These are phyloP conservation scores for Cyprinodon diabolis DNA, from an alignment of 2,797 vertebrate genomes.

Conservation along the genomic window DNA sequence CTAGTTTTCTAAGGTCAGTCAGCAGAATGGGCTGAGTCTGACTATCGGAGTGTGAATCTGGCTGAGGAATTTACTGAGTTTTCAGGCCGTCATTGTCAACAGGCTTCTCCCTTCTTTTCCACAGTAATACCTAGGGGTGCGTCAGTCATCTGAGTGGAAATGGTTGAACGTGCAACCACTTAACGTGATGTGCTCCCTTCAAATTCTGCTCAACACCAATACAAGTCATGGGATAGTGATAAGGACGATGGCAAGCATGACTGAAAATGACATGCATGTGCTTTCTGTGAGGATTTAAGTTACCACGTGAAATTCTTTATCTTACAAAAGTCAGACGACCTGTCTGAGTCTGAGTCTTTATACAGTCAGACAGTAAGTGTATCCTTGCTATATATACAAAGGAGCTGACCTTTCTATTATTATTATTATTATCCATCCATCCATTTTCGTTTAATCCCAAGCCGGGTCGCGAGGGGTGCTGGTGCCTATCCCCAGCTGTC, in stretches of 20 bases:
- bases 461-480: too few species aligned
- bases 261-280: constrained; percentile 51
- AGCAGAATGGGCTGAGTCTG: background rate
- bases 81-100: constrained; percentile 34
- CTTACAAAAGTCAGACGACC: background rate
- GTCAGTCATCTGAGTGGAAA: constrained; percentile 71
- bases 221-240: constrained; percentile 70
- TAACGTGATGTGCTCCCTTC: constrained; percentile 45
- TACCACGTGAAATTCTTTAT: constrained; percentile 27
- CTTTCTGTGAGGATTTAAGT: constrained; percentile 15
- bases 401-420: too few species aligned
- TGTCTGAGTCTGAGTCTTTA: background rate
- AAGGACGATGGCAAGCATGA: constrained; percentile 49
- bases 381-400: background rate
- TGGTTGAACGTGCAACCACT: constrained; percentile 76
- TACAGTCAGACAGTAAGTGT: background rate
- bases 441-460: too few species aligned
- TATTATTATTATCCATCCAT: too few species aligned
- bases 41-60: background rate
- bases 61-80: constrained; percentile 22
- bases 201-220: constrained; percentile 50
- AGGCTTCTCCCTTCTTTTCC: constrained; percentile 21
- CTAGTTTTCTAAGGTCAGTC: background rate
- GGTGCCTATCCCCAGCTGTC: too few species aligned
- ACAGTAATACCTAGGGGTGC: constrained; percentile 69